Conservation (phyloP, 2,113 vertebrate genomes). For the Epinephelus lanceolatus region DNA sequence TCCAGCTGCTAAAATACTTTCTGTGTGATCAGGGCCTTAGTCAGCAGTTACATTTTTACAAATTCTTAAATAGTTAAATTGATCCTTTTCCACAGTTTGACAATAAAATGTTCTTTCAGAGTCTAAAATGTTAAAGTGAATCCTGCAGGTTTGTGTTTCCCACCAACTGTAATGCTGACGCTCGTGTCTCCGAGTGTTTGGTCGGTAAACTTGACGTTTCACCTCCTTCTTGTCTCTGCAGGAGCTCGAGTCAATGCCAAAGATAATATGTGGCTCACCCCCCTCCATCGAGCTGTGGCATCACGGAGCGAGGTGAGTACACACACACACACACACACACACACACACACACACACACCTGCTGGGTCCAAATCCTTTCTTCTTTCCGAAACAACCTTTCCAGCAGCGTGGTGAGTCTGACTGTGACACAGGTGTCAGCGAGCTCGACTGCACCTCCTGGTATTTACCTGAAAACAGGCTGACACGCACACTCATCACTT, state of each 20-base stretch:
- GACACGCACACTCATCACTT: background rate
- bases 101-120: background rate
- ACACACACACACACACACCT: background rate
- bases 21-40: too few relatives aligned
- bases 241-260: constrained; percentile 98
- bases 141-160: background rate
- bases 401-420: background rate
- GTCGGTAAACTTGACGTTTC: background rate
- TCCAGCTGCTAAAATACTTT: too few relatives aligned
- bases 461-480: constrained; percentile 28
- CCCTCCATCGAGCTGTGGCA: constrained; percentile 95
- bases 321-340: constrained; percentile 2
- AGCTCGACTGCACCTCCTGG: background rate
- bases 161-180: background rate
- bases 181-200: background rate
- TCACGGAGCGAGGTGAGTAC: constrained; percentile 93
- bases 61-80: too few relatives aligned
- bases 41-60: too few relatives aligned
- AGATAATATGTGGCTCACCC: constrained; percentile 99
- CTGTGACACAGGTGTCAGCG: constrained; percentile 9
- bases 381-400: background rate
- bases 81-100: too few relatives aligned
- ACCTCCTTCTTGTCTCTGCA: constrained; percentile 63
- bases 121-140: background rate
- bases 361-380: background rate